Percentiles rank a stretch among this genome's conserved stretches.
Evolutionary conservation across 2,113 vertebrate species (phyloP).

Genomic region (Gymnobelideus leadbeateri): DNA sequence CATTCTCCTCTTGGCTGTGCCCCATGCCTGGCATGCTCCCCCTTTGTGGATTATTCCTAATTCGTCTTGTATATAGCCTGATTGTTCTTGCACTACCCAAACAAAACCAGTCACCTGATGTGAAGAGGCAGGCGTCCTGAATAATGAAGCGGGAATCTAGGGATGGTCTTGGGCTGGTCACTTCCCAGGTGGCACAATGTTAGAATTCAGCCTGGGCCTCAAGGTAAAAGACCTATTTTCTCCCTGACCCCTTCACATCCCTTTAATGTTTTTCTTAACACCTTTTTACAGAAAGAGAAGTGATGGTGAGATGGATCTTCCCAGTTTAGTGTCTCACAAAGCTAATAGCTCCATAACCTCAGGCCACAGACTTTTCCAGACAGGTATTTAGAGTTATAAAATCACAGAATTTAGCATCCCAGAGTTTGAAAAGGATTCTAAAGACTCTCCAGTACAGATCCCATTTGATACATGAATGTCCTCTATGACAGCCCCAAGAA

Average conservation of each 20-base stretch:
- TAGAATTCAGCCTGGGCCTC: not conserved
- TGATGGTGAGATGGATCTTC: not conserved
- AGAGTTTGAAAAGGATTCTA: not conserved
- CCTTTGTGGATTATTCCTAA: too few relatives aligned
- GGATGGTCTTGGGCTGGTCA: not conserved
- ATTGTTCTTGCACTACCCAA: not conserved
- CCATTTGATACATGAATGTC: not conserved
- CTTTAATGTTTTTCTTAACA: not conserved
- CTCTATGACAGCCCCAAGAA: not conserved
- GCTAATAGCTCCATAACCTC: not conserved
- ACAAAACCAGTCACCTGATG: not conserved
- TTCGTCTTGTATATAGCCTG: too few relatives aligned
- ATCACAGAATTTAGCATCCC: not conserved
- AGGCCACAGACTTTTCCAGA: not conserved
- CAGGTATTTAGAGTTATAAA: not conserved
- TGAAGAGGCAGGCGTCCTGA: not conserved
- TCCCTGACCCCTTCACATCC: not conserved
- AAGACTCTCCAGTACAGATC: not conserved
- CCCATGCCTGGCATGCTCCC: too few relatives aligned
- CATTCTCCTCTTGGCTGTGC: not conserved
- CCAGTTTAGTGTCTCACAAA: not conserved
- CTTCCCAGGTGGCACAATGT: not conserved
- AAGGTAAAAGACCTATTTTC: not conserved
- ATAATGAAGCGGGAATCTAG: not conserved
- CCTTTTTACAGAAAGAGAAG: not conserved